A percentile compares a stretch with the other conserved stretches of the same genome.
These are phyloP conservation scores for Nylanderia fulva DNA, from an alignment of 1,140 invertebrate genomes.

Conservation along the genomic window DNA sequence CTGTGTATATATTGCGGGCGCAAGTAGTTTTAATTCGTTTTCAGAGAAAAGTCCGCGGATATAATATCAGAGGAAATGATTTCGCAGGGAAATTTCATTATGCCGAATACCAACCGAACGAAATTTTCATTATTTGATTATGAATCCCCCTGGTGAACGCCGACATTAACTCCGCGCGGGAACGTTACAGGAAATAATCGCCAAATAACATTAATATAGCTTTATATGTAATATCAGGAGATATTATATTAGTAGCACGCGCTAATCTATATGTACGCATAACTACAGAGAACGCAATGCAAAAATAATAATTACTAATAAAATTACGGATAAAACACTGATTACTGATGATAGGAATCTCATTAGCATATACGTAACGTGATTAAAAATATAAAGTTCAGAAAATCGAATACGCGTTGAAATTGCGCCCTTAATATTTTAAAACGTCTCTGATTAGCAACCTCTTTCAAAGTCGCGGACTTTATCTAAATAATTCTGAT, in stretches of 20 bases:
- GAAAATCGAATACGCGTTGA: neutral
- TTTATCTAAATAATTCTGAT: neutral
- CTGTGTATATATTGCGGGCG: too few species aligned
- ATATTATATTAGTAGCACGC: neutral
- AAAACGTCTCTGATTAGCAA: neutral
- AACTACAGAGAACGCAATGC: neutral
- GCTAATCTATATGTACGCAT: neutral
- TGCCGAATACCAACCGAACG: constrained; percentile 31
- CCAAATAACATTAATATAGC: constrained; percentile 43
- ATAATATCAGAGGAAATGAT: constrained; percentile 27
- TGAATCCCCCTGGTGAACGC: constrained; percentile 10
- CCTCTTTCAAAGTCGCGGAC: neutral
- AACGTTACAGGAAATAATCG: constrained; percentile 46
- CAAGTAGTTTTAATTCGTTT: constrained; percentile 39
- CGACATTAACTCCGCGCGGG: constrained; percentile 22
- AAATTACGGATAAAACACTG: too few species aligned
- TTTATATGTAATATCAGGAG: constrained; percentile 23
- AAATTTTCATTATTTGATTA: constrained; percentile 58
- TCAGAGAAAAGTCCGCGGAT: constrained; percentile 4
- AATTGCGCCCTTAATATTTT: neutral
- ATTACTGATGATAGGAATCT: neutral
- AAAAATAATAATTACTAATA: constrained; percentile 2
- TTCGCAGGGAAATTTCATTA: constrained; percentile 50
- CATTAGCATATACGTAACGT: neutral
- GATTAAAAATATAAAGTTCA: neutral